Percentiles rank a stretch among this genome's conserved stretches.
Evolutionary conservation across 2,113 vertebrate species (phyloP).

Genomic region (Tyto alba): DNA sequence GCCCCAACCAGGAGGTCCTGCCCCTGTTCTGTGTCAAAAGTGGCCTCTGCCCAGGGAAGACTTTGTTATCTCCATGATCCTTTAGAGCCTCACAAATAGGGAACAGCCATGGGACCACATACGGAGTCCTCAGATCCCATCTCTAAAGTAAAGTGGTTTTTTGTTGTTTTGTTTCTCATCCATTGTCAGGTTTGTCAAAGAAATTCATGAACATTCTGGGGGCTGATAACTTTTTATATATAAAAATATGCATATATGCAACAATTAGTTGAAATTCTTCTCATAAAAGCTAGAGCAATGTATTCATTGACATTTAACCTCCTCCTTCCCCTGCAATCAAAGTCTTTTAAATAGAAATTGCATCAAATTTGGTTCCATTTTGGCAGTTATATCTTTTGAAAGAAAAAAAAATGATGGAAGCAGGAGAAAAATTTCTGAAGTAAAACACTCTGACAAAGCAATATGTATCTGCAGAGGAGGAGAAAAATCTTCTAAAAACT

Average conservation of each 20-base stretch:
- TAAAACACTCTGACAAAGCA: slow-evolving; percentile 20
- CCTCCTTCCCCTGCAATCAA: slow-evolving; percentile 32
- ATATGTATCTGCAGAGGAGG: background rate
- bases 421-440: background rate
- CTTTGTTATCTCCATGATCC: background rate
- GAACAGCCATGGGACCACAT: background rate
- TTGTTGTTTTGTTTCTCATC: background rate
- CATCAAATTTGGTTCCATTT: slow-evolving; percentile 9
- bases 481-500: slow-evolving; percentile 10
- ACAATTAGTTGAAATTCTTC: slow-evolving; percentile 44
- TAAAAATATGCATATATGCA: background rate
- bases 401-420: background rate
- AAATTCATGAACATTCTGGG: background rate
- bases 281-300: slow-evolving; percentile 3
- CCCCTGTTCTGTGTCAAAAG: background rate
- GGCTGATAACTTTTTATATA: background rate
- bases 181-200: background rate
- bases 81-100: background rate
- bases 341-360: slow-evolving; percentile 28
- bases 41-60: background rate
- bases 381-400: slow-evolving; percentile 8
- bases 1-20: background rate
- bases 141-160: background rate
- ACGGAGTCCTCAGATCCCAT: background rate
- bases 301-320: slow-evolving; percentile 53